A percentile compares a stretch with the other conserved stretches of the same genome.
These are phyloP conservation scores for Polyergus mexicanus DNA, from an alignment of 1,140 invertebrate species.

Conservation along the genomic window DNA sequence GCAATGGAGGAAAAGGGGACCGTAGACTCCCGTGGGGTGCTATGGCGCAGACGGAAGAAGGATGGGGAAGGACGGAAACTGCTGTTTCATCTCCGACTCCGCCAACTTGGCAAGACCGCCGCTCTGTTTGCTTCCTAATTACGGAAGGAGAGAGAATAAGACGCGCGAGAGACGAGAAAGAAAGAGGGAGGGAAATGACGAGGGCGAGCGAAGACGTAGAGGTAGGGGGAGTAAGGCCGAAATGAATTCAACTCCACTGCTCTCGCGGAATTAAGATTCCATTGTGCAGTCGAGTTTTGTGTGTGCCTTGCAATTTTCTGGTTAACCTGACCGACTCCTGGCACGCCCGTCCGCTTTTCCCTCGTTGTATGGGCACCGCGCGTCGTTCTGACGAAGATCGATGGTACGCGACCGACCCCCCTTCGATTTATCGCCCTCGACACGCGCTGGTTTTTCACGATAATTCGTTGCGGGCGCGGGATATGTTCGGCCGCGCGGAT, in stretches of 20 bases:
- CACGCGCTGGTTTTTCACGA: slow-evolving; percentile 60
- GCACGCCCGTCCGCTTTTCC: slow-evolving; percentile 22
- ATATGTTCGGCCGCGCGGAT: slow-evolving; percentile 49
- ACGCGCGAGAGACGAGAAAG: slow-evolving; percentile 39
- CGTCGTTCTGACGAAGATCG: slow-evolving; percentile 57
- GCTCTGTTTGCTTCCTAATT: slow-evolving; percentile 82
- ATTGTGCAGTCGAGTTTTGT: slow-evolving; percentile 77
- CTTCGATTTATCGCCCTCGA: slow-evolving; percentile 60
- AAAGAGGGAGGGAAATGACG: slow-evolving; percentile 44
- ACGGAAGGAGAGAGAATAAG: slow-evolving; percentile 76
- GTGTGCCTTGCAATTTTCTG: slow-evolving; percentile 81
- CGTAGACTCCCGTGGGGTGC: slow-evolving; percentile 37
- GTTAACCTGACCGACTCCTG: slow-evolving; percentile 76
- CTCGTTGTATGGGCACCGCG: not conserved
- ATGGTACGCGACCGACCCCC: slow-evolving; percentile 18
- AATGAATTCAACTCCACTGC: slow-evolving; percentile 66
- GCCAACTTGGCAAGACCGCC: slow-evolving; percentile 81
- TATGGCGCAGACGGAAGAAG: slow-evolving; percentile 66
- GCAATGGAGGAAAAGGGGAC: not conserved
- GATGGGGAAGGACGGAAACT: slow-evolving; percentile 77
- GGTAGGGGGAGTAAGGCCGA: not conserved
- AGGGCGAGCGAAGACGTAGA: not conserved
- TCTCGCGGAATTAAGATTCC: slow-evolving; percentile 80
- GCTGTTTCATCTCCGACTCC: slow-evolving; percentile 80
- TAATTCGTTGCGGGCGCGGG: slow-evolving; percentile 54